Percentiles rank a stretch among this genome's conserved stretches.
These are phyloP conservation scores for Paracentrotus lividus DNA, from an alignment of 53 echinoderm and acorn worm species.

Conservation along the genomic window DNA sequence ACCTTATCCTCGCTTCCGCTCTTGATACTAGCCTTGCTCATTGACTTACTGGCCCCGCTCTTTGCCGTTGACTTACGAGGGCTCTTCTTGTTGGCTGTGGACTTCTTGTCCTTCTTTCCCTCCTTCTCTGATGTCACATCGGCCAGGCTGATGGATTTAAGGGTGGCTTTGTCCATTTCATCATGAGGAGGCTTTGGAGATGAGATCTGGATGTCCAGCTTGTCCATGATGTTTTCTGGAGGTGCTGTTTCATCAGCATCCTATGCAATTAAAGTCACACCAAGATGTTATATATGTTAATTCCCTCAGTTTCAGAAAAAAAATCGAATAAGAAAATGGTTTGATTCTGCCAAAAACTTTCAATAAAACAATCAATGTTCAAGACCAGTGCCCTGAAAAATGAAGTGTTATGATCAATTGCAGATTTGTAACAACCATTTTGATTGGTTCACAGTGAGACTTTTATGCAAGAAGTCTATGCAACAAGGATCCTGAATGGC, in stretches of 20 bases:
- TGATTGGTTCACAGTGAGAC: too few species aligned
- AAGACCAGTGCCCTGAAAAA: too few species aligned
- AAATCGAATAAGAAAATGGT: too few species aligned
- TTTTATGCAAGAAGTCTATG: too few species aligned
- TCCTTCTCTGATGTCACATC: constrained; percentile 61
- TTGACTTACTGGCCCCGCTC: constrained; percentile 79
- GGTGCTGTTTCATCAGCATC: constrained; percentile 41
- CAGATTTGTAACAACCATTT: too few species aligned
- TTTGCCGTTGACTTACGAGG: constrained; percentile 84
- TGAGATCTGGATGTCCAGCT: constrained; percentile 39
- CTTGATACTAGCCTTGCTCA: constrained; percentile 71
- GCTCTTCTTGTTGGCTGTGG: constrained; percentile 69
- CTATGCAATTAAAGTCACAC: background rate
- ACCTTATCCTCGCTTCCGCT: constrained; percentile 77
- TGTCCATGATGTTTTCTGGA: constrained; percentile 21
- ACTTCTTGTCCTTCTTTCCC: constrained; percentile 64
- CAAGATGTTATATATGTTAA: too few species aligned
- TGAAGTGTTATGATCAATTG: too few species aligned
- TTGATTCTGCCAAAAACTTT: too few species aligned
- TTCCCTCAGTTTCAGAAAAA: too few species aligned
- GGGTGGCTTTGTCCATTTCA: constrained; percentile 51
- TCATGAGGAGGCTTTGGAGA: constrained; percentile 33
- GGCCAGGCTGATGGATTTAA: constrained; percentile 57
- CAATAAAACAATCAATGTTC: too few species aligned
- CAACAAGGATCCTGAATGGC: too few species aligned